phyloP scores from a whole-genome alignment of 1,140 invertebrate species.

The Cepaea nemoralis region DNA sequence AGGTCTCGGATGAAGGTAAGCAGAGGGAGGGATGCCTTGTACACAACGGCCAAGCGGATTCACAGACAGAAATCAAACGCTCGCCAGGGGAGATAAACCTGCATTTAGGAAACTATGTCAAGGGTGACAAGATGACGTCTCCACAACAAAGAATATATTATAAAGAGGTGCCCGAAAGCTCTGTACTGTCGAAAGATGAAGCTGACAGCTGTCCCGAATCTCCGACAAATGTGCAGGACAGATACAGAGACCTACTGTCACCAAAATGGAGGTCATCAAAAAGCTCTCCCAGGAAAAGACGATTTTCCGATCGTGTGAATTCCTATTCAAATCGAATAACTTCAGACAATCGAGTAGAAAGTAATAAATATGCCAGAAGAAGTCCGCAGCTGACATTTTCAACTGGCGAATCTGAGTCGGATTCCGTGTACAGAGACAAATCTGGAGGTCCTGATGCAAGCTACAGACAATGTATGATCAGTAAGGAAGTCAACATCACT shows the following conservation, averaged over 20 bases:
- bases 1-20: background rate
- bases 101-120: background rate
- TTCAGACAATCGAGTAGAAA: background rate
- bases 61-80: background rate
- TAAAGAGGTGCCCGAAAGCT: background rate
- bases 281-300: background rate
- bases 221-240: background rate
- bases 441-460: background rate
- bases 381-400: background rate
- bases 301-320: background rate
- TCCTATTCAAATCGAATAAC: background rate
- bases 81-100: background rate
- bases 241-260: too few relatives aligned
- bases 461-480: slow-evolving; percentile 1
- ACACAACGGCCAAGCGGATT: background rate
- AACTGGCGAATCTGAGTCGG: slow-evolving; percentile 20
- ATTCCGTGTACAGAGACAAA: background rate
- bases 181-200: too few relatives aligned
- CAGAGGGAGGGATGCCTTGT: background rate
- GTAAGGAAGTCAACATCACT: slow-evolving; percentile 19
- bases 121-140: background rate
- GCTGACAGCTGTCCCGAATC: too few relatives aligned
- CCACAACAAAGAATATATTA: background rate
- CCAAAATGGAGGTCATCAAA: background rate
- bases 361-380: background rate